Base-by-base conservation (phyloP, 1,140 invertebrate genomes). In the Drosophila baimaii region DNA sequence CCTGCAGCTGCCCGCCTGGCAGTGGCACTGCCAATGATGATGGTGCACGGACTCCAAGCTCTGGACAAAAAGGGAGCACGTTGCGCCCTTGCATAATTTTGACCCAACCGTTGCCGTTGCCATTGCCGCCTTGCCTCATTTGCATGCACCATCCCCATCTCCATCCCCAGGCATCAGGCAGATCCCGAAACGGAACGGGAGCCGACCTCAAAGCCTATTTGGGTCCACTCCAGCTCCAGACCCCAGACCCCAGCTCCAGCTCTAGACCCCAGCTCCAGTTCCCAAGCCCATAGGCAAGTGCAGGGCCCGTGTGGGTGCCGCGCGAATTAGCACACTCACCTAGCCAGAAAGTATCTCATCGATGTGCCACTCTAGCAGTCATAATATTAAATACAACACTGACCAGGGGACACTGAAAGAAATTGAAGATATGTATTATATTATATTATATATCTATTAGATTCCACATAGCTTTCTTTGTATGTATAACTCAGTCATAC, bases 271-370 rank as follows among this genome's bases (percentile, higher is more conserved):
- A n/a, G n/a, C n/a, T n/a, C n/a, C n/a, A n/a, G n/a, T n/a, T n/a
- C n/a, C n/a, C n/a, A n/a, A n/a, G n/a, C 63, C 56, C 35, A 54
- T 54, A 35, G 35, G 51, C 51, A 35, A 52, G 49, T 52, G 27
- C 41, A 21, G 10, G 19, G 39, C 17, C 23, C n/a, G 9, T 8
- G 29, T 76, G 80, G 81, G 80, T 72, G 82, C 41, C 44, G 69
- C 74, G 68, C 65, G 79, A 82, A 85, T 85, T 86, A 85, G 75
- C 82, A 81, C 79, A 75, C 81, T 66, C 69, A 65, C 46, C 58
- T 63, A 33, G 63, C 63, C 55, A 52, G 54, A 43, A 51, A 69
- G 64, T 44, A 56, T 15, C 66, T 37, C 66, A 70, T 70, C 46
- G 64, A 33, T 65, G 59, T n/a, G 61, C 29, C 64, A 65, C 41